A percentile compares a stretch with the other conserved stretches of the same genome.
phyloP scores from a whole-genome alignment of 2,888 invertebrate genomes.

The Rotaria magnacalcarata region DNA sequence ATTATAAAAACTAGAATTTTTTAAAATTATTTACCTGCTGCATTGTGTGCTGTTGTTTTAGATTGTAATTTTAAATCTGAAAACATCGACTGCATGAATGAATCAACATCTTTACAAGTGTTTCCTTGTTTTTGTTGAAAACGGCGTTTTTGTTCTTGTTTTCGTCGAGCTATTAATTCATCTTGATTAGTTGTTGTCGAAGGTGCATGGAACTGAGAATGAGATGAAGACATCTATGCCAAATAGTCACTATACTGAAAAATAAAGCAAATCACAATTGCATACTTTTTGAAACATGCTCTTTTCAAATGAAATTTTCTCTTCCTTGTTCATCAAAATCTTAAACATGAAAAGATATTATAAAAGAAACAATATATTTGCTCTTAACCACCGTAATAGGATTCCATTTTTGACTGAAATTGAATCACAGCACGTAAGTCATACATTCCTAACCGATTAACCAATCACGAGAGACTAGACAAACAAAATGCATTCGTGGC shows the following conservation, averaged over 20 bases:
- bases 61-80: not conserved
- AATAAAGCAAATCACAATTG: not conserved
- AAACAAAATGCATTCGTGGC: not conserved
- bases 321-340: not conserved
- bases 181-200: not conserved
- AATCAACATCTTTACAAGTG: not conserved
- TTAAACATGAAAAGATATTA: not conserved
- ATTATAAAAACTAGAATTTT: not conserved
- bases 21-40: not conserved
- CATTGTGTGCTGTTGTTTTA: not conserved
- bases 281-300: not conserved
- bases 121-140: constrained; percentile 4
- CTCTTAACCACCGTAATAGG: not conserved
- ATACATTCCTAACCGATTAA: not conserved
- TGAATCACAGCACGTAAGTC: not conserved
- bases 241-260: not conserved
- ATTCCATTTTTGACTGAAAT: not conserved
- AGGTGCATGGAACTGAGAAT: not conserved
- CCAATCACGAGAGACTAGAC: not conserved
- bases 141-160: constrained; percentile 31
- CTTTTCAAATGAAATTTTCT: not conserved
- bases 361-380: not conserved
- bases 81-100: constrained; percentile 19
- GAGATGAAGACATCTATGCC: constrained; percentile 4
- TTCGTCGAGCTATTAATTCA: not conserved